phyloP scores from a whole-genome alignment of 2,797 vertebrate species.

The Pseudochaenichthys georgianus region DNA sequence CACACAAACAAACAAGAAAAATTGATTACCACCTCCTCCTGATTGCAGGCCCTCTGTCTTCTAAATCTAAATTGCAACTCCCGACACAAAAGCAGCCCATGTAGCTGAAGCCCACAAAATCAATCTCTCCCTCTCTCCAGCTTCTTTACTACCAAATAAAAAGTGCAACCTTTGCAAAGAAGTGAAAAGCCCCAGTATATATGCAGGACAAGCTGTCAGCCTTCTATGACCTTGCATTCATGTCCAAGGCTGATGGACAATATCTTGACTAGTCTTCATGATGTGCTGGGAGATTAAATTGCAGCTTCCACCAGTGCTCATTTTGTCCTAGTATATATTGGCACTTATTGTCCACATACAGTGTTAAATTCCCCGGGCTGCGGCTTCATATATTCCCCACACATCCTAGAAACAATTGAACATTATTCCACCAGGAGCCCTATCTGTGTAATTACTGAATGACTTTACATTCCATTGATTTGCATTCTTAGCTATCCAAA shows the following conservation, averaged over 20 bases:
- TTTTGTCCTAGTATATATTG: constrained; percentile 19
- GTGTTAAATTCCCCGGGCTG: constrained; percentile 29
- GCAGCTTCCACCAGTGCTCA: constrained; percentile 13
- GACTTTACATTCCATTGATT: constrained; percentile 91
- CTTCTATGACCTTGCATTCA: constrained; percentile 39
- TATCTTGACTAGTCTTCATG: constrained; percentile 10
- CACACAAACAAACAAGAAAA: constrained; percentile 56
- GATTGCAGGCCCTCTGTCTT: constrained; percentile 83
- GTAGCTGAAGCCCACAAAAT: constrained; percentile 76
- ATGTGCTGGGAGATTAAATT: constrained; percentile 23
- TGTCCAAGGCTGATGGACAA: constrained; percentile 21
- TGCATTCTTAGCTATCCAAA: constrained; percentile 90
- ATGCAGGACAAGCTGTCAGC: constrained; percentile 21
- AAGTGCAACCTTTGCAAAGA: constrained; percentile 58
- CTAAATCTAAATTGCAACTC: constrained; percentile 85
- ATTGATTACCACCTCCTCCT: constrained; percentile 83
- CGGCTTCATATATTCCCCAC: constrained; percentile 48
- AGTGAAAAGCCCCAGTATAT: constrained; percentile 42
- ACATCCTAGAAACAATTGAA: constrained; percentile 74
- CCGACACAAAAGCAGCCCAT: constrained; percentile 76
- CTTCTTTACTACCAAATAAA: constrained; percentile 64
- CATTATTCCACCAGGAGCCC: constrained; percentile 84
- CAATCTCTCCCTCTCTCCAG: constrained; percentile 67
- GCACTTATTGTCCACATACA: constrained; percentile 13
- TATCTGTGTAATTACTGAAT: constrained; percentile 88